Base-by-base conservation (phyloP, 2,888 invertebrate genomes). In the Phyllotreta cruciferae region DNA sequence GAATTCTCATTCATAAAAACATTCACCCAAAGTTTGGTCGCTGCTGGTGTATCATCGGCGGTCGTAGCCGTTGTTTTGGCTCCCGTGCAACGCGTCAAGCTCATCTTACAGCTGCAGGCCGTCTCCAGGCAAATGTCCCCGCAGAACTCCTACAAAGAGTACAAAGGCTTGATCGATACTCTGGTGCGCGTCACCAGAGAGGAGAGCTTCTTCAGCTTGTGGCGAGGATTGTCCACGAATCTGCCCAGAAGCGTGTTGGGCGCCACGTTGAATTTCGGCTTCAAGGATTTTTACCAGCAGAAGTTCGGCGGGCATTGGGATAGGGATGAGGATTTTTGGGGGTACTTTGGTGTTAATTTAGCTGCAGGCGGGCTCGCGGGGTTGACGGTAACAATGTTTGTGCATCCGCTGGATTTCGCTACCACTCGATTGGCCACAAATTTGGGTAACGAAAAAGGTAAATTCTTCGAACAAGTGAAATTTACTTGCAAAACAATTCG, bases 161-260 rank as follows among this genome's bases (percentile, higher is more conserved):
- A 47, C n/a, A 47, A 47, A 24, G 47, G 47, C 8, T 87, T 88
- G 79, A 71, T 88, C 53, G 88, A 89, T 80, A 85, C 85, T 73
- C 87, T 89, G 75, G 79, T 87, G 37, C 85, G 89, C 67, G 88
- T 89, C 75, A 87, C 88, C 35, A 85, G 82, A 73, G 89, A 89
- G 77, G 88, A 88, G 82, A 89, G 90, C 64, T 82, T 89, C 69
- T 60, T 83, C 14, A 87, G 88, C 75, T 90, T 85, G 79, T 91
- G 90, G 90, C 83, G 91, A 79, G 91, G 91, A 75, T 91, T 91
- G 80, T 80, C 90, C 69, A 90, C 90, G 76, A 91, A 91, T 80
- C 90, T 90, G 69, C 87, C 91, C 79, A 82, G 91, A 75, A 90
- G 90, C 78, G 90, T 90, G 83, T 90, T 90, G 57, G 90, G 90